phyloP scores from a whole-genome alignment of 2,113 vertebrate genomes.

The Syngnathoides biaculeatus region DNA sequence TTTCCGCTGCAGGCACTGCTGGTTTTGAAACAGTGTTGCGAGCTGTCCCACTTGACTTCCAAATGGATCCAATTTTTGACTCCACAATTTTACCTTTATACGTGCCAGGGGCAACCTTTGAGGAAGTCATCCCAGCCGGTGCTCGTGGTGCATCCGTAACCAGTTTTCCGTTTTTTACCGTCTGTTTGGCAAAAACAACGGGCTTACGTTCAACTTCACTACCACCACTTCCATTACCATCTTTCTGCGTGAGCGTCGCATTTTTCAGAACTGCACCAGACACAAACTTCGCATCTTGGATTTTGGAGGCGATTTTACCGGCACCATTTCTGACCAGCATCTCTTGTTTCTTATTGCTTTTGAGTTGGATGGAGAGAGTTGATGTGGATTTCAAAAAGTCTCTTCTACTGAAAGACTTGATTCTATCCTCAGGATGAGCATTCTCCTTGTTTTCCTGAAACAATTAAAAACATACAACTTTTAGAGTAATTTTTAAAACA shows the following conservation, averaged over 20 bases:
- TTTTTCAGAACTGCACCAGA: conserved; percentile 17
- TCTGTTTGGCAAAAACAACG: conserved; percentile 67
- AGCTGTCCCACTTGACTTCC: conserved; percentile 67
- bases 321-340: conserved; percentile 1
- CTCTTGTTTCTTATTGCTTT: conserved; percentile 38
- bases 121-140: conserved; percentile 19
- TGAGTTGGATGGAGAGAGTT: conserved; percentile 34
- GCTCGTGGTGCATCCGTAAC: conserved; percentile 66
- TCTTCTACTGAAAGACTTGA: conserved; percentile 32
- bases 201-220: conserved; percentile 57
- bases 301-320: conserved; percentile 22
- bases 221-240: conserved; percentile 6
- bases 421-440: conserved; percentile 39
- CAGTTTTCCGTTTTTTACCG: conserved; percentile 57
- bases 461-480: not conserved
- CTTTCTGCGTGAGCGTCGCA: conserved; percentile 8
- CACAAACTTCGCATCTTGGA: not conserved
- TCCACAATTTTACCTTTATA: conserved; percentile 85
- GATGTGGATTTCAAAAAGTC: conserved; percentile 24
- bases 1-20: conserved; percentile 21
- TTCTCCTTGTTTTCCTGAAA: conserved; percentile 74
- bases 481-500: not conserved
- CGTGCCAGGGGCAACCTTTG: conserved; percentile 75
- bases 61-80: conserved; percentile 88
- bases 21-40: conserved; percentile 8